Evolutionary conservation across 35 echinoderm and acorn worm genomes (phyloP).

Genomic region (Anneissia japonica): DNA sequence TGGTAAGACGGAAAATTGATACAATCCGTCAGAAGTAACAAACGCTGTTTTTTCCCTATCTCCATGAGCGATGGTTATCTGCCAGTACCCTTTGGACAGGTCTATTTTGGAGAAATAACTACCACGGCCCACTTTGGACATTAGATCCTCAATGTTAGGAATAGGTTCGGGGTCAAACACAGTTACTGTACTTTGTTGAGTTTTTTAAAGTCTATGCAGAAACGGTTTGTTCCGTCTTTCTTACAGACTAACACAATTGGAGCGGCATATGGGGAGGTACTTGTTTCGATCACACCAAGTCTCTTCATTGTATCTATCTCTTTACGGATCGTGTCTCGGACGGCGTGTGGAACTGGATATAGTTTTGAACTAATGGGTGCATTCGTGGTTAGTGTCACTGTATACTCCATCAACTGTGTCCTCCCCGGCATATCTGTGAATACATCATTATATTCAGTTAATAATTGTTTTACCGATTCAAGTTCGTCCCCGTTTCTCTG

Average conservation of each 20-base stretch:
- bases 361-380: neutral
- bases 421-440: neutral
- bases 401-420: neutral
- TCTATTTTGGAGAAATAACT: neutral
- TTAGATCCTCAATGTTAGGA: neutral
- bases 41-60: neutral
- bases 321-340: slow-evolving; percentile 4
- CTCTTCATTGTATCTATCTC: slow-evolving; percentile 19
- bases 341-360: neutral
- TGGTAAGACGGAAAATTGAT: slow-evolving; percentile 17
- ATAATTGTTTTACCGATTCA: neutral
- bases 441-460: neutral
- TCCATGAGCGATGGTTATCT: neutral
- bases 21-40: neutral
- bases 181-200: slow-evolving; percentile 15
- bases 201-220: slow-evolving; percentile 52
- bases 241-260: slow-evolving; percentile 33
- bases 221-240: slow-evolving; percentile 44
- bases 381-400: neutral
- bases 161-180: slow-evolving; percentile 17
- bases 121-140: neutral
- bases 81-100: slow-evolving; percentile 14
- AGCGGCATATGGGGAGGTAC: slow-evolving; percentile 24
- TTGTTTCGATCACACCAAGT: slow-evolving; percentile 33
- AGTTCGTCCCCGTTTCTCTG: neutral